Evolutionary conservation across 2,797 vertebrate species (phyloP), one percentile per base, ranked within the genome.

Genomic region (Accipiter fasciatus): DNA sequence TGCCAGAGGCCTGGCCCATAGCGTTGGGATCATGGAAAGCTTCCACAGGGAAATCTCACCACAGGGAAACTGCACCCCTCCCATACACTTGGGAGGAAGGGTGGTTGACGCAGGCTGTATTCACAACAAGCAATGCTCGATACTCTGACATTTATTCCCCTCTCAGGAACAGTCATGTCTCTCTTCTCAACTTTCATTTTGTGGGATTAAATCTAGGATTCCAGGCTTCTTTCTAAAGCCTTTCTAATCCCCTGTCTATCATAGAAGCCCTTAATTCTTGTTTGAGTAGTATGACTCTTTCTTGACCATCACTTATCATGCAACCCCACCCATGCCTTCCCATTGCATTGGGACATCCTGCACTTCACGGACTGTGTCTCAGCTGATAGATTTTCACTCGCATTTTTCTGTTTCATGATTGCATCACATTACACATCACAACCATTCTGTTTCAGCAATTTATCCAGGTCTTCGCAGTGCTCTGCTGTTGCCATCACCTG

Each of bases 311-410:
- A 33, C 5, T 3, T 47, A 46, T 28, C 47, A 35, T 31, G 31
- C 2, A 39, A 33, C 47, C 21, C 50, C 58, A 19, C 11, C 62
- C 1, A 0, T 9, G 33, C 37, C n/a, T 82, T 46, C n/a, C 44
- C 20, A 3, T 7, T 22, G 29, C n/a, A 7, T 49, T 49, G 33
- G 19, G 35, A 26, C 15, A 24, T 10, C 25, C 40, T 54, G 22
- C 2, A 2, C 9, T 8, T 26, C 47, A 24, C 0, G 0, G n/a
- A 28, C 46, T 42, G 29, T 50, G 54, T 26, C 86, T 76, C 67
- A 72, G 44, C 49, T 65, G 28, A 9, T 3, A 52, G 52, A 39
- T 19, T 61, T 46, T 61, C 64, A 37, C 26, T 59, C 6, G 2
- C 31, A 13, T 44, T 47, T 72, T 66, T 82, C 39, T 10, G 0